Evolutionary conservation across 2,888 invertebrate species (phyloP).

Genomic region (Cactoblastis cactorum): DNA sequence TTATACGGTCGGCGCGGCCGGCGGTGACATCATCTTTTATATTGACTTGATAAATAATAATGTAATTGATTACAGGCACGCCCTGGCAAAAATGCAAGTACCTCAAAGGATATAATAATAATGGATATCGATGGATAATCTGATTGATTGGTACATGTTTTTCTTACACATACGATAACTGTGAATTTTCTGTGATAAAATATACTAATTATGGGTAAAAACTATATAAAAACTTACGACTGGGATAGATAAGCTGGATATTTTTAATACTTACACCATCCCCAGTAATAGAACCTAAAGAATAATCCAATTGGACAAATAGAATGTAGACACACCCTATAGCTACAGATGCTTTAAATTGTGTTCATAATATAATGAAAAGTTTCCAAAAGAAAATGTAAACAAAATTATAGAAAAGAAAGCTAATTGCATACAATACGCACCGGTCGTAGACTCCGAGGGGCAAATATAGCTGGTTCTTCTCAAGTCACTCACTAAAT

Average conservation of each 20-base stretch:
- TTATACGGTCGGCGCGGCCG: slow-evolving; percentile 53
- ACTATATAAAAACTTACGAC: background rate
- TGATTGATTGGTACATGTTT: background rate
- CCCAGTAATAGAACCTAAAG: slow-evolving; percentile 29
- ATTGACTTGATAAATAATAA: slow-evolving; percentile 56
- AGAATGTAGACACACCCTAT: slow-evolving; percentile 63
- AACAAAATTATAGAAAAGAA: slow-evolving; percentile 40
- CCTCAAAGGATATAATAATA: slow-evolving; percentile 11
- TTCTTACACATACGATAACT: background rate
- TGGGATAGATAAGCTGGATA: slow-evolving; percentile 20
- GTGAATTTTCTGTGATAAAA: slow-evolving; percentile 11
- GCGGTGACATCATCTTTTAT: slow-evolving; percentile 61
- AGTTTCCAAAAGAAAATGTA: slow-evolving; percentile 39
- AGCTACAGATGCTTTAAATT: slow-evolving; percentile 30
- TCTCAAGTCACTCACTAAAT: slow-evolving; percentile 56
- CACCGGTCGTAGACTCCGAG: slow-evolving; percentile 60
- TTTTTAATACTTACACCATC: slow-evolving; percentile 14
- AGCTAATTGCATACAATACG: slow-evolving; percentile 48
- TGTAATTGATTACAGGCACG: slow-evolving; percentile 61
- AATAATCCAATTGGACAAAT: slow-evolving; percentile 50
- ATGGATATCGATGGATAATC: background rate
- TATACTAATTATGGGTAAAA: background rate
- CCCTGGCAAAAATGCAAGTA: slow-evolving; percentile 43
- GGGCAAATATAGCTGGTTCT: slow-evolving; percentile 45
- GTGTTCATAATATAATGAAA: slow-evolving; percentile 29